Conservation (phyloP, 2,888 invertebrate species). For the Cantharis flavilabris region DNA sequence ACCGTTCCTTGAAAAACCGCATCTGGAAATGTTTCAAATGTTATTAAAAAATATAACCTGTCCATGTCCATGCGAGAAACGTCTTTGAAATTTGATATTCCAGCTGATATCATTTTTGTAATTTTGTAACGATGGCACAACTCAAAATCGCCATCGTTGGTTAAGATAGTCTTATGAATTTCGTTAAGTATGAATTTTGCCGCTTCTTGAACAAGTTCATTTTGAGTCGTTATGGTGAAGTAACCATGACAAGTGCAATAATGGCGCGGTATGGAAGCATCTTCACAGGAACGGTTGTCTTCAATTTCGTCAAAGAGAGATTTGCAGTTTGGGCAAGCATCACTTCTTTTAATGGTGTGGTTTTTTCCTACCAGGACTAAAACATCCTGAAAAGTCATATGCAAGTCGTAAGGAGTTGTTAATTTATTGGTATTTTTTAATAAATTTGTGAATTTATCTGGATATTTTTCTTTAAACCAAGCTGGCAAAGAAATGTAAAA, state of each 20-base stretch:
- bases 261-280: constrained; percentile 69
- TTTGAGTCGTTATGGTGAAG: constrained; percentile 55
- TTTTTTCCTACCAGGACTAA: constrained; percentile 58
- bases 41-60: not conserved
- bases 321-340: constrained; percentile 67
- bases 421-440: constrained; percentile 67
- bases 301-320: constrained; percentile 65
- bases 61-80: not conserved
- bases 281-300: constrained; percentile 67
- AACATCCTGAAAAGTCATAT: constrained; percentile 72
- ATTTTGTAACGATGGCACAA: constrained; percentile 47
- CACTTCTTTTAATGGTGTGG: constrained; percentile 46
- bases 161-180: constrained; percentile 29
- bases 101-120: constrained; percentile 40
- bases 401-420: constrained; percentile 77
- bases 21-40: not conserved
- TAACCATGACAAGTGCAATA: constrained; percentile 77
- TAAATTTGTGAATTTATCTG: constrained; percentile 62
- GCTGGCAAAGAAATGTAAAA: constrained; percentile 71
- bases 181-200: constrained; percentile 57
- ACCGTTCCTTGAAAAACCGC: not conserved
- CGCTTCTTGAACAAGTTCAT: constrained; percentile 59
- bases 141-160: constrained; percentile 17
- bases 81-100: not conserved
- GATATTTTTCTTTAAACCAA: constrained; percentile 62